Evolutionary conservation across 2,888 invertebrate genomes (phyloP), one percentile per base, ranked within the genome.

Genomic region (Imbricaverruca yamaguchii): DNA sequence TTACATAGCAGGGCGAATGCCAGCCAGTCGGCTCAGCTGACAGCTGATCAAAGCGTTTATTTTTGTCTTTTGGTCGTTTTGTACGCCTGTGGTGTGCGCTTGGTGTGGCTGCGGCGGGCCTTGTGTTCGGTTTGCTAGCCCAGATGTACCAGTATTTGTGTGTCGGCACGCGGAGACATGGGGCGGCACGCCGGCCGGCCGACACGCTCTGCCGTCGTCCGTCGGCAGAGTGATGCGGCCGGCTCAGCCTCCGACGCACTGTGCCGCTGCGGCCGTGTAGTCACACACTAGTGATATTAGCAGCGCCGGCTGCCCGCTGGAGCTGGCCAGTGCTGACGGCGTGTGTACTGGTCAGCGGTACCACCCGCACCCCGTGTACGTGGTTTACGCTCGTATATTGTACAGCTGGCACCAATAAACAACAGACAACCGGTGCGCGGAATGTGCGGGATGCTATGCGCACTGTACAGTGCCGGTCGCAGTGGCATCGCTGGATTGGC

Each of bases 281-380:
- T 69, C 39, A 39, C 69, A 39, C 69, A 7, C 6, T 69, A 69
- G 69, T 69, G 69, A 69, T 69, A 69, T 69, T 69, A 69, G 69
- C 15, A 39, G 69, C 4, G 25, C 11, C 69, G 69, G 69, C 39
- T 23, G 18, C 69, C 23, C 6, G 69, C 15, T 6, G 69, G 18
- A 39, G 69, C 67, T 25, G 13, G 67, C 25, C 18, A 11, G 9
- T 11, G 67, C 10, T 25, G 15, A 13, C 39, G 12, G 15, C 69
- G 69, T 23, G 23, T 23, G 63, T 63, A 8, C 65, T 67, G 23
- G 23, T 67, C 23, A 23, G 23, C 23, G 23, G 9, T 11, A 23
- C 39, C n/a, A 3, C 21, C n/a, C 21, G 21, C 69, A 39, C 69
- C 12, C 23, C 9, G 69, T 13, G 39, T 13, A 69, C 67, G n/a